Evolutionary conservation across 2,888 invertebrate species (phyloP).

Genomic region (Plebejus anna): DNA sequence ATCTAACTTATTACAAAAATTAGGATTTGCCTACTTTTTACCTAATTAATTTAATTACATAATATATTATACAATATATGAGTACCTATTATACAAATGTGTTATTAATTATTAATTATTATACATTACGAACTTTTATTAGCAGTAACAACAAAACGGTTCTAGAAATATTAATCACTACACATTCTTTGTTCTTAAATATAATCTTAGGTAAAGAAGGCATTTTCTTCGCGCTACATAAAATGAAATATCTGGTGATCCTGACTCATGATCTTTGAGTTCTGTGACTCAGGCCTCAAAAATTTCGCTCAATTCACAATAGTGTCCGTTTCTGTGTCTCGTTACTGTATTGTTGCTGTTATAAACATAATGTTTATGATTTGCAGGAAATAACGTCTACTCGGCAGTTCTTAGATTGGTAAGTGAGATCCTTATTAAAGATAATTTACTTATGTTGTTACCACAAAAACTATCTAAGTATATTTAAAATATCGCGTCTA

Average conservation of each 20-base stretch:
- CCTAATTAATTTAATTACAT: no score
- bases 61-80: no score
- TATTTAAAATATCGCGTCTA: no score
- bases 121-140: not conserved
- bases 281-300: conserved; percentile 72
- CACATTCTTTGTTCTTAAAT: not conserved
- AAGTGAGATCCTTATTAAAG: no score
- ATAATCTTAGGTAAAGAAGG: not conserved
- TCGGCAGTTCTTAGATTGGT: no score
- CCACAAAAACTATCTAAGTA: no score
- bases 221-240: not conserved
- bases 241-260: conserved; percentile 50
- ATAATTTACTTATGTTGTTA: no score
- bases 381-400: not conserved
- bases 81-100: no score
- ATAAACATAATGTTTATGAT: not conserved
- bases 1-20: no score
- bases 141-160: not conserved
- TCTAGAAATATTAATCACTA: not conserved
- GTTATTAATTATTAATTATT: no score
- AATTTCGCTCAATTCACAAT: conserved; percentile 62
- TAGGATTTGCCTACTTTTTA: no score
- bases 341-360: not conserved
- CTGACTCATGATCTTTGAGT: conserved; percentile 70
- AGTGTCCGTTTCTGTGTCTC: conserved; percentile 33